Conservation (phyloP, 2,113 vertebrate genomes). For the Haemorhous mexicanus region DNA sequence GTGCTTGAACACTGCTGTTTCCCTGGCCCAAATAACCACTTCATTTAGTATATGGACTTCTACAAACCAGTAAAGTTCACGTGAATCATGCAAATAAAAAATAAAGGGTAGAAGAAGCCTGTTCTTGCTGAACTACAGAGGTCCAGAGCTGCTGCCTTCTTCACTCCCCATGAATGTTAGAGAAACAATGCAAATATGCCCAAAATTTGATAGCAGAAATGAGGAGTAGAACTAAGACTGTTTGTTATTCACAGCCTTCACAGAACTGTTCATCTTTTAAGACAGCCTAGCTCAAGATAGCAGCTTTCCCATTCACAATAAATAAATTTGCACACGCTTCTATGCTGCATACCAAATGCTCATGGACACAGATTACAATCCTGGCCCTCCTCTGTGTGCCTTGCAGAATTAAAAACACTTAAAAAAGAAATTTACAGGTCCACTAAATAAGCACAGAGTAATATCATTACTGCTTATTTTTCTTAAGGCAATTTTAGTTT, state of each 20-base stretch:
- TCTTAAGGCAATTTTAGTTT: neutral
- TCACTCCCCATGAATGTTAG: neutral
- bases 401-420: neutral
- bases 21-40: neutral
- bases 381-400: neutral
- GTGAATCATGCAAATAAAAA: neutral
- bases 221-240: neutral
- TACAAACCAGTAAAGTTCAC: neutral
- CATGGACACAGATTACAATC: neutral
- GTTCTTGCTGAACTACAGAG: neutral
- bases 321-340: neutral
- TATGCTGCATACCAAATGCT: neutral
- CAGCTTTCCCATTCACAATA: neutral
- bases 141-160: neutral
- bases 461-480: neutral
- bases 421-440: neutral
- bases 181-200: neutral
- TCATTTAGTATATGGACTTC: neutral
- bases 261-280: neutral
- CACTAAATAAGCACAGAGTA: neutral
- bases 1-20: neutral
- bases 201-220: neutral
- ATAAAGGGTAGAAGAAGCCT: neutral
- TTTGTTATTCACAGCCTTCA: constrained; percentile 7
- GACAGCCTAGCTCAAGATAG: neutral